Conservation (phyloP, 2,113 vertebrate species). For the Carassius carassius region DNA sequence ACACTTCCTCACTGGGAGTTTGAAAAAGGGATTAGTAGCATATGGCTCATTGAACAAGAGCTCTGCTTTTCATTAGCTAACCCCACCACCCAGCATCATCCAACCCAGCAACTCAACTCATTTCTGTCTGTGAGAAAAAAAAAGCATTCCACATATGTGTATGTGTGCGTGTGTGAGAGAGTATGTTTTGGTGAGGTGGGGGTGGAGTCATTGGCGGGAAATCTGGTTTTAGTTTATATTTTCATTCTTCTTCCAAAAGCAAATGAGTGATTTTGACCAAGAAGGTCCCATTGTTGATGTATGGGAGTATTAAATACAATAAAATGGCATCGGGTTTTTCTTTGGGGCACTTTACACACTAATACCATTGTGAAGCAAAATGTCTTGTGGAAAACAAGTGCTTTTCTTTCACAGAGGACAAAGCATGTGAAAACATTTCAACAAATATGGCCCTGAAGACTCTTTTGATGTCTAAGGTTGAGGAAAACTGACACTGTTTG, state of each 20-base stretch:
- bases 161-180: slow-evolving; percentile 43
- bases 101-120: slow-evolving; percentile 56
- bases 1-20: slow-evolving; percentile 63
- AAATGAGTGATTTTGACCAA: slow-evolving; percentile 50
- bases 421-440: slow-evolving; percentile 28
- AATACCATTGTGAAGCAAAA: slow-evolving; percentile 39
- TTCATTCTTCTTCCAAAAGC: slow-evolving; percentile 55
- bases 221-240: slow-evolving; percentile 58
- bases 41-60: slow-evolving; percentile 57
- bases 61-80: slow-evolving; percentile 72
- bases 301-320: slow-evolving; percentile 42
- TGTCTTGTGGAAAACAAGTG: slow-evolving; percentile 27
- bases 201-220: slow-evolving; percentile 54
- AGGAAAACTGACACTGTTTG: slow-evolving; percentile 38
- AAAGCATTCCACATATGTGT: slow-evolving; percentile 56
- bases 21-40: slow-evolving; percentile 63
- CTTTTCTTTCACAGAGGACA: slow-evolving; percentile 25
- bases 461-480: slow-evolving; percentile 28
- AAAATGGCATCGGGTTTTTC: background rate
- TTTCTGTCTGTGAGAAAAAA: slow-evolving; percentile 54
- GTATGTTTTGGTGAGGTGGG: slow-evolving; percentile 54
- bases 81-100: slow-evolving; percentile 62
- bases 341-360: slow-evolving; percentile 31
- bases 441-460: slow-evolving; percentile 35
- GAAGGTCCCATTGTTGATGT: slow-evolving; percentile 31